Conservation (phyloP, 2,888 invertebrate genomes). For the Lasioglossum morio region DNA sequence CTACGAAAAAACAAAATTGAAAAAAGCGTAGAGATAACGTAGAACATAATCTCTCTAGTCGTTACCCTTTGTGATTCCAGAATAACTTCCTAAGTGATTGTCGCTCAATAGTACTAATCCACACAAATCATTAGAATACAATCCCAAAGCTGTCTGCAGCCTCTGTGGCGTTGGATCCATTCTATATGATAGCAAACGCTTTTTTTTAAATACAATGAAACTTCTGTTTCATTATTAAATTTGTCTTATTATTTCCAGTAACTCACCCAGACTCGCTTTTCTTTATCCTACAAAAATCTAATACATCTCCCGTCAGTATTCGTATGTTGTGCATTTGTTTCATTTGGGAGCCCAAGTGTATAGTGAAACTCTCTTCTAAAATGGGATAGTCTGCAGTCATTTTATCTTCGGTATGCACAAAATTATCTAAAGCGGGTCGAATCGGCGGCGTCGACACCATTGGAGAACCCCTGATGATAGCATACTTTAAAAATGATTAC, state of each 20-base stretch:
- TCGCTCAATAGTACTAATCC: slow-evolving; percentile 94
- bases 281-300: slow-evolving; percentile 90
- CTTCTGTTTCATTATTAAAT: neutral
- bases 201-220: neutral
- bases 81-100: slow-evolving; percentile 87
- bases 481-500: slow-evolving; percentile 10
- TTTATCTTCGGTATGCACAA: slow-evolving; percentile 77
- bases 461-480: slow-evolving; percentile 84
- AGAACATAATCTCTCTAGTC: neutral
- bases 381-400: slow-evolving; percentile 80
- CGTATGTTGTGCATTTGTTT: slow-evolving; percentile 99
- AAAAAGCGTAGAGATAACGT: neutral
- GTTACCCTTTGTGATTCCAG: slow-evolving; percentile 87
- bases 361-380: slow-evolving; percentile 98
- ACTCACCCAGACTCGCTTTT: slow-evolving; percentile 84
- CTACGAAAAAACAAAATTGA: slow-evolving; percentile 82
- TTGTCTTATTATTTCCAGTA: neutral
- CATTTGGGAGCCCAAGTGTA: slow-evolving; percentile 98
- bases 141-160: slow-evolving; percentile 95
- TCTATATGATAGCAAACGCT: slow-evolving; percentile 72
- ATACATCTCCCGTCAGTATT: slow-evolving; percentile 93
- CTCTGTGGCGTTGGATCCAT: slow-evolving; percentile 90
- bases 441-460: slow-evolving; percentile 82
- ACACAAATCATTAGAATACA: slow-evolving; percentile 96
- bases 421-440: slow-evolving; percentile 78